phyloP scores from a whole-genome alignment of 2,113 vertebrate species.

The Erinaceus europaeus region DNA sequence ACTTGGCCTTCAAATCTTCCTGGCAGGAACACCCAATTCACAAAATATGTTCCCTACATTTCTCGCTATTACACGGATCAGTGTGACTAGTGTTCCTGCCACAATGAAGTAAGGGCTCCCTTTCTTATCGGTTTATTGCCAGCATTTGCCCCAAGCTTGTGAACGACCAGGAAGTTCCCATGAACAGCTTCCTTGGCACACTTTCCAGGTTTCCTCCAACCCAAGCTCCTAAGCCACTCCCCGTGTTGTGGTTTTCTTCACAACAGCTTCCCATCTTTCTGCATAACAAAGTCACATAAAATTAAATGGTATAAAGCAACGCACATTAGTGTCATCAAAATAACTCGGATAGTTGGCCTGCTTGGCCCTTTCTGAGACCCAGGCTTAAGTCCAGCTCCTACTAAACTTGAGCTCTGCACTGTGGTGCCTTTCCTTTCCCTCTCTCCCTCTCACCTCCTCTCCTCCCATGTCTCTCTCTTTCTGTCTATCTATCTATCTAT shows the following conservation, averaged over 20 bases:
- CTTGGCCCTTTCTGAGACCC: too few species aligned
- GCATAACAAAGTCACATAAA: neutral
- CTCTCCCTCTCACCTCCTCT: too few species aligned
- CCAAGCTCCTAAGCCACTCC: neutral
- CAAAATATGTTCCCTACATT: constrained; percentile 24
- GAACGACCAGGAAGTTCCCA: neutral
- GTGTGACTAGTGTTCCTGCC: neutral
- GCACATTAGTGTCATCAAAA: too few species aligned
- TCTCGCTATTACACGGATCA: neutral
- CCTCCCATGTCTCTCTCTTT: too few species aligned
- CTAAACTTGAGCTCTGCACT: too few species aligned
- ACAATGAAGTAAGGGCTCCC: neutral
- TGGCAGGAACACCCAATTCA: neutral
- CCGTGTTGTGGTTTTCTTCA: neutral
- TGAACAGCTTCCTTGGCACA: neutral
- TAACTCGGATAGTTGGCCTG: too few species aligned
- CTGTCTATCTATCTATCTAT: too few species aligned
- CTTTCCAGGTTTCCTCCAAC: neutral
- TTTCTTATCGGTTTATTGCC: neutral
- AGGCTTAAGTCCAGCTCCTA: too few species aligned
- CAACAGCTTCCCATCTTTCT: neutral
- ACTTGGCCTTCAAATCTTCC: neutral
- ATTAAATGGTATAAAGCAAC: neutral
- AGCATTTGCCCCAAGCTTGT: neutral
- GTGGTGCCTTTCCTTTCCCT: too few species aligned